Evolutionary conservation across 2,797 vertebrate species (phyloP).

Genomic region (Gymnoscopelus braueri): DNA sequence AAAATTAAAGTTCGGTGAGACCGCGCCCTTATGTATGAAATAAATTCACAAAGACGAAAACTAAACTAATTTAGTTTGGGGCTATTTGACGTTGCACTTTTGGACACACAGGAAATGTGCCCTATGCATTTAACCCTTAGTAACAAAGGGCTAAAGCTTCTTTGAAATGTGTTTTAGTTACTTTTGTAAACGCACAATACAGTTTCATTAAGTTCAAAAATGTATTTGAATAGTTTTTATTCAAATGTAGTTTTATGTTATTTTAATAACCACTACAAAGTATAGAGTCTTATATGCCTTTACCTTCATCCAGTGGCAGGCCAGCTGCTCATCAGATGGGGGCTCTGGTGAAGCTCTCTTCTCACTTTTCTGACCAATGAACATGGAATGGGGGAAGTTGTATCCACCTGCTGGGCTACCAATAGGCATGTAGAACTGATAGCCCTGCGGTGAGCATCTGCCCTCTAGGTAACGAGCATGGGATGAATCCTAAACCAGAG

Average conservation of each 20-base stretch:
- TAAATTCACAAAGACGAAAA: no score
- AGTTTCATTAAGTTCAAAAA: not conserved
- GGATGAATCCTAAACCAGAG: constrained; percentile 80
- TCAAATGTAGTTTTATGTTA: no score
- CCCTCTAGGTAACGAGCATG: constrained; percentile 83
- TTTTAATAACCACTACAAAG: not conserved
- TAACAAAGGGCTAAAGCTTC: no score
- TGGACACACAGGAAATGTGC: no score
- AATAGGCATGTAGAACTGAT: constrained; percentile 90
- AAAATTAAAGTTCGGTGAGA: no score
- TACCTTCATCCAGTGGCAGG: constrained; percentile 93
- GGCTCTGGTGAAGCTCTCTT: constrained; percentile 85
- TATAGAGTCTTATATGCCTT: constrained; percentile 11
- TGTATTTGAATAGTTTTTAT: no score
- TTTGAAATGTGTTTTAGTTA: no score
- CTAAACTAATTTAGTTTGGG: no score
- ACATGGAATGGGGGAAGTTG: constrained; percentile 86
- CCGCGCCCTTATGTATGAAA: no score
- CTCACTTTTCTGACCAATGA: constrained; percentile 84
- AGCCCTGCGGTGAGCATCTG: constrained; percentile 82
- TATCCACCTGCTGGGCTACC: constrained; percentile 80
- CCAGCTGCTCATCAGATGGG: constrained; percentile 87
- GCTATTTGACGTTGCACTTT: no score
- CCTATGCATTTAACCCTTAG: no score
- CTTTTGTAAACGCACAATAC: no score